A percentile compares a stretch with the other conserved stretches of the same genome.
These are phyloP conservation scores for Sinohyriopsis cumingii DNA, from an alignment of 2,888 invertebrate genomes.

Conservation along the genomic window DNA sequence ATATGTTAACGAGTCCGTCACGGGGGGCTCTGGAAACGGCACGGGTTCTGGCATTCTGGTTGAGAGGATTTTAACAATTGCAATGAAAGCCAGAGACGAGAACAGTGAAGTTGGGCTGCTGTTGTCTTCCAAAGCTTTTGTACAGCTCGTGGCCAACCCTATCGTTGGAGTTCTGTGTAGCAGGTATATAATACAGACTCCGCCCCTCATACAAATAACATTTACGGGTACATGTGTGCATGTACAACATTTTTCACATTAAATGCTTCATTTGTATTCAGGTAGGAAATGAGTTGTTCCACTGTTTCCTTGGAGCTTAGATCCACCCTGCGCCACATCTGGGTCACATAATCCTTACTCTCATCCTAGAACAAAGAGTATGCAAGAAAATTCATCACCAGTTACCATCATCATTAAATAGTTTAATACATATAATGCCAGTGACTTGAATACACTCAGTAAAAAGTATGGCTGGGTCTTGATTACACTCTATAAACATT, in stretches of 20 bases:
- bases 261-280: constrained; percentile 69
- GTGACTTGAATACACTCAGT: too few species aligned
- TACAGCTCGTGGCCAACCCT: constrained; percentile 85
- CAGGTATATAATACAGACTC: constrained; percentile 50
- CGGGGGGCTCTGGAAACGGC: background rate
- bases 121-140: constrained; percentile 84
- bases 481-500: too few species aligned
- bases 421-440: too few species aligned
- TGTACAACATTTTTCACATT: constrained; percentile 51
- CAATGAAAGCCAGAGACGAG: constrained; percentile 54
- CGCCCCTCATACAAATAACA: background rate
- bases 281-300: constrained; percentile 69
- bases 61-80: constrained; percentile 26
- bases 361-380: constrained; percentile 59
- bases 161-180: constrained; percentile 81
- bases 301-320: constrained; percentile 63
- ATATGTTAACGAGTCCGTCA: background rate
- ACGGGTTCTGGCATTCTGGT: constrained; percentile 3
- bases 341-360: constrained; percentile 68
- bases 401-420: too few species aligned
- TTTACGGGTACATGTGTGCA: background rate
- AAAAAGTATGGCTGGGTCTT: too few species aligned
- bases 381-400: too few species aligned
- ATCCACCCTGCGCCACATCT: constrained; percentile 71
- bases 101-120: constrained; percentile 71